These are phyloP conservation scores for Grammomys surdaster DNA, from an alignment of 2,113 vertebrate species.

Conservation along the genomic window DNA sequence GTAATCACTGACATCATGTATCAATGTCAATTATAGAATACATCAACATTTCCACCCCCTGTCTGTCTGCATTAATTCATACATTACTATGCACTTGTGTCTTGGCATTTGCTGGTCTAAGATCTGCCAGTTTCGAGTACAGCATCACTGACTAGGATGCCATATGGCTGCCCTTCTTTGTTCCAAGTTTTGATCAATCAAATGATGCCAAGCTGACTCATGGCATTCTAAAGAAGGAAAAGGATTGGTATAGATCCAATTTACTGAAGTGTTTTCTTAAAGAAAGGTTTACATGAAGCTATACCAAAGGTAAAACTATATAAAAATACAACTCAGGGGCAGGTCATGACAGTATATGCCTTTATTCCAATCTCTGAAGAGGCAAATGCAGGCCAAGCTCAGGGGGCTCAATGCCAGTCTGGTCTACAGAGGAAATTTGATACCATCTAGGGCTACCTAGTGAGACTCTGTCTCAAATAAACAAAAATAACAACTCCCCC, in stretches of 20 bases:
- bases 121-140: constrained; percentile 51
- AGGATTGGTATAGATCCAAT: constrained; percentile 61
- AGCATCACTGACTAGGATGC: constrained; percentile 38
- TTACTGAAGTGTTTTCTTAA: constrained; percentile 58
- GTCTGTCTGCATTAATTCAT: constrained; percentile 61
- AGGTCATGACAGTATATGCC: not conserved
- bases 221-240: constrained; percentile 55
- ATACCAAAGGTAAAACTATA: not conserved
- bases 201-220: constrained; percentile 64
- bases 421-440: not conserved
- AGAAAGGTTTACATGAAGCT: constrained; percentile 63
- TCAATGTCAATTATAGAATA: constrained; percentile 55
- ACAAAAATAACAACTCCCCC: not conserved
- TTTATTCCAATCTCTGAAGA: not conserved
- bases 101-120: constrained; percentile 2
- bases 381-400: not conserved
- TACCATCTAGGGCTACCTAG: not conserved
- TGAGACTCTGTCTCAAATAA: not conserved
- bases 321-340: not conserved
- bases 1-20: not conserved
- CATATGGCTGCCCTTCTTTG: constrained; percentile 64
- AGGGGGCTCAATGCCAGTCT: not conserved
- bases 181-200: constrained; percentile 77
- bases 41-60: constrained; percentile 75
- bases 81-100: constrained; percentile 56